These are phyloP conservation scores for Ruditapes philippinarum DNA, from an alignment of 1,140 invertebrate genomes.

Conservation along the genomic window DNA sequence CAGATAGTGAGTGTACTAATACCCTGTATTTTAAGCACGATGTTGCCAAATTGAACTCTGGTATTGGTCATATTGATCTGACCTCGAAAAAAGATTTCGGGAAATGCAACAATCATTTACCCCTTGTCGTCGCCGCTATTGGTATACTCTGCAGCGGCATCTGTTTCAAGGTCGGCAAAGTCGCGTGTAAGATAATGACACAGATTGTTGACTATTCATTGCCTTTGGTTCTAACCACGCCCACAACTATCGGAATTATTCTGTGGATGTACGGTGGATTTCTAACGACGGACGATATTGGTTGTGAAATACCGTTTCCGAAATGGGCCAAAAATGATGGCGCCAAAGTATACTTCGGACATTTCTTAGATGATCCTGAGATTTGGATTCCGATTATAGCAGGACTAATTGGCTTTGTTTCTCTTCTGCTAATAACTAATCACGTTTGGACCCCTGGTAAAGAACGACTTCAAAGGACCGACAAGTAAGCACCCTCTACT, in stretches of 20 bases:
- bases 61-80: slow-evolving; percentile 36
- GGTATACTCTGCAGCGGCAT: slow-evolving; percentile 73
- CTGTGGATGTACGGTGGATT: slow-evolving; percentile 60
- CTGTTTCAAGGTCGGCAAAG: slow-evolving; percentile 78
- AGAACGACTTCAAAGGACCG: slow-evolving; percentile 68
- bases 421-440: slow-evolving; percentile 68
- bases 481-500: slow-evolving; percentile 62
- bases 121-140: slow-evolving; percentile 72
- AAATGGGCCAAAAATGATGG: slow-evolving; percentile 27
- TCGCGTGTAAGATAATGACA: slow-evolving; percentile 78
- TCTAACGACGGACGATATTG: slow-evolving; percentile 32
- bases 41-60: slow-evolving; percentile 7
- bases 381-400: slow-evolving; percentile 61
- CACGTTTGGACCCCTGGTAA: slow-evolving; percentile 74
- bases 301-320: slow-evolving; percentile 83
- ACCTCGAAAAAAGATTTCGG: not conserved
- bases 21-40: slow-evolving; percentile 61
- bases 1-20: slow-evolving; percentile 45
- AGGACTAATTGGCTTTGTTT: slow-evolving; percentile 62
- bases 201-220: slow-evolving; percentile 78
- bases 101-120: slow-evolving; percentile 65
- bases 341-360: slow-evolving; percentile 20
- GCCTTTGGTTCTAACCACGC: slow-evolving; percentile 74
- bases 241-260: slow-evolving; percentile 75
- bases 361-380: slow-evolving; percentile 35